Percentiles rank a stretch among this genome's conserved stretches.
Conservation (phyloP, 1,140 invertebrate genomes). For the Saccostrea glomerata region DNA sequence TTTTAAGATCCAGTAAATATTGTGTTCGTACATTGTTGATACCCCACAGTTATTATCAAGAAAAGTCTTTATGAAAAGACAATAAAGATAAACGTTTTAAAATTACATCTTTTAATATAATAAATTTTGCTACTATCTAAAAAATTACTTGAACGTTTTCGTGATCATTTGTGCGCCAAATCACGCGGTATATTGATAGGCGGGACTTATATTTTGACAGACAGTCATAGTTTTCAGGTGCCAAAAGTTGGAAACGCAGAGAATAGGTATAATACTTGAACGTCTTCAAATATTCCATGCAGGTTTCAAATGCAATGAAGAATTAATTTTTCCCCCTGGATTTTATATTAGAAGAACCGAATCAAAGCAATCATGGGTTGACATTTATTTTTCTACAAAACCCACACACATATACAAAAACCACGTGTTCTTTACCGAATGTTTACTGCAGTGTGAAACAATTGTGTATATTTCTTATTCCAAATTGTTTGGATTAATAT, state of each 20-base stretch:
- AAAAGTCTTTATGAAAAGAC: not conserved
- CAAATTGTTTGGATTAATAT: constrained; percentile 38
- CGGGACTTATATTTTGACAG: not conserved
- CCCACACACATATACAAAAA: not conserved
- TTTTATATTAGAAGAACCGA: not conserved
- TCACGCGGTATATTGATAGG: not conserved
- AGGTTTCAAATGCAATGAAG: not conserved
- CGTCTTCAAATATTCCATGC: not conserved
- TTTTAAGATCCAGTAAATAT: not conserved
- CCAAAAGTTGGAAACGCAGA: constrained; percentile 22
- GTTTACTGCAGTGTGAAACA: constrained; percentile 14
- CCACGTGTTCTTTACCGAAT: not conserved
- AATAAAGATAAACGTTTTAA: too few relatives aligned
- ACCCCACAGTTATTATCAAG: not conserved
- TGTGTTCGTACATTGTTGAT: not conserved
- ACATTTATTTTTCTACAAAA: not conserved
- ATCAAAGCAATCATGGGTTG: not conserved
- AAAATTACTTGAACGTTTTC: not conserved
- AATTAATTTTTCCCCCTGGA: not conserved
- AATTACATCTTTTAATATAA: not conserved
- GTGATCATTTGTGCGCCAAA: not conserved
- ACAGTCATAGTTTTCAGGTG: constrained; percentile 26
- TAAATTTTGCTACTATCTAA: too few relatives aligned
- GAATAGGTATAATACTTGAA: constrained; percentile 21
- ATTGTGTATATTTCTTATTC: constrained; percentile 35